Conservation (phyloP, 2,888 invertebrate genomes). For the Zaprionus lineosus region DNA sequence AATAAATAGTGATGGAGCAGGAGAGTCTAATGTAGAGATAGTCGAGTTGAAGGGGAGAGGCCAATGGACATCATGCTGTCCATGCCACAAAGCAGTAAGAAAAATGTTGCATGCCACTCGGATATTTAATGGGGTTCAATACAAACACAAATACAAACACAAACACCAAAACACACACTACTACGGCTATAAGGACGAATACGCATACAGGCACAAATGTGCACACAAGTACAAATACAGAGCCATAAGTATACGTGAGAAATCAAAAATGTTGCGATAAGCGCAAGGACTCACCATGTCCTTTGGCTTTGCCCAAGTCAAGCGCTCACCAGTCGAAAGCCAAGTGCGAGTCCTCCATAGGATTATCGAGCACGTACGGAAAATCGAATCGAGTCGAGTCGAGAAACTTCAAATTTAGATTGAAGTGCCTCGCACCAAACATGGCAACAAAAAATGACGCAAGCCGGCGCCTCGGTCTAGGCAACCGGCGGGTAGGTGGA, state of each 20-base stretch:
- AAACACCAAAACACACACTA: conserved; percentile 28
- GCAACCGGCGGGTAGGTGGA: too few relatives aligned
- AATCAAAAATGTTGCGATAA: conserved; percentile 70
- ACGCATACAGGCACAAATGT: conserved; percentile 33
- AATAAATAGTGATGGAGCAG: conserved; percentile 31
- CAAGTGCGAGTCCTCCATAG: conserved; percentile 29
- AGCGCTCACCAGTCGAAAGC: conserved; percentile 13
- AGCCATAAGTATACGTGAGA: conserved; percentile 70
- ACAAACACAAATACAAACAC: conserved; percentile 40
- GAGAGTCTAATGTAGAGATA: neutral
- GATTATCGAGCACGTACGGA: conserved; percentile 70
- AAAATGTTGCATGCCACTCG: conserved; percentile 74
- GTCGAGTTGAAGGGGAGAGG: neutral
- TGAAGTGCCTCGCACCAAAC: conserved; percentile 51
- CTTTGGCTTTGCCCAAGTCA: conserved; percentile 31
- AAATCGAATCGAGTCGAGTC: conserved; percentile 39
- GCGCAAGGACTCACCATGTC: conserved; percentile 41
- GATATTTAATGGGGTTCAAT: conserved; percentile 72
- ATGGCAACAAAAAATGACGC: conserved; percentile 46
- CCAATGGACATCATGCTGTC: conserved; percentile 37
- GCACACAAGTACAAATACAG: conserved; percentile 37
- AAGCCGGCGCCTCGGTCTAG: conserved; percentile 20
- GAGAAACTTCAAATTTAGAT: conserved; percentile 71
- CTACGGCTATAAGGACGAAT: too few relatives aligned
- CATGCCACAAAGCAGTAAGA: conserved; percentile 40